Base-by-base conservation (phyloP, 2,797 vertebrate species). In the Galagoides demidoff region DNA sequence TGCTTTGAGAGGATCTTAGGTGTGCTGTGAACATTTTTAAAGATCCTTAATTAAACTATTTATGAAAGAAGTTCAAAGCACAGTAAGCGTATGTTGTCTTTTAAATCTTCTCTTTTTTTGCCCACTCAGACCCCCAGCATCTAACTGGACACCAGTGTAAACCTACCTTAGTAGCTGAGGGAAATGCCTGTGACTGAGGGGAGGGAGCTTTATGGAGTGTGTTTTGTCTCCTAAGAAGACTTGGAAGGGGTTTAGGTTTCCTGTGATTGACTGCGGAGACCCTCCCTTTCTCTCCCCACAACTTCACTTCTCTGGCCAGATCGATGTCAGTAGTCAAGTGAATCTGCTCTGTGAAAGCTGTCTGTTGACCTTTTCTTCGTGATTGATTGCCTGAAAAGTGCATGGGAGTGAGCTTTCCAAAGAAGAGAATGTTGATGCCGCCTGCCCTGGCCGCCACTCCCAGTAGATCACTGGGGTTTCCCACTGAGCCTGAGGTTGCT, bases 251-350 rank as follows among this genome's bases (percentile, higher is more conserved):
- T 79, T 98, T 97, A 97, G 95, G 77, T 97, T 98, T 98, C 96
- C 92, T 92, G 96, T 96, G 96, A 98, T 97, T 98, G 97, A 98
- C 96, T 82, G 87, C 81, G 70, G n/a, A 64, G n/a, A 68, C 90
- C 64, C 70, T 97, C 14, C 23, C 86, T 84, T 94, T 74, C 39
- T 43, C 63, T 76, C 79, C 12, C 77, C 78, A 90, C 85, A 95
- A 52, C 95, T 96, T 93, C 77, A 94, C 96, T 98, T 97, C 97
- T 97, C 97, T 97, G 85, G 49, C 95, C 97, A 92, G 97, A 98
- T 98, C 98, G 98, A 94, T 98, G 98, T 98, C 98, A 95, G 96
- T 97, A 97, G 97, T 98, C 98, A 98, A 98, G 98, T 98, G 98
- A 98, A 97, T 98, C 95, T 3, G 90, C 98, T 98, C 98, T 98